These are phyloP conservation scores for Lepidocolaptes lacrymiger DNA, from an alignment of 2,797 vertebrate genomes.

Conservation along the genomic window DNA sequence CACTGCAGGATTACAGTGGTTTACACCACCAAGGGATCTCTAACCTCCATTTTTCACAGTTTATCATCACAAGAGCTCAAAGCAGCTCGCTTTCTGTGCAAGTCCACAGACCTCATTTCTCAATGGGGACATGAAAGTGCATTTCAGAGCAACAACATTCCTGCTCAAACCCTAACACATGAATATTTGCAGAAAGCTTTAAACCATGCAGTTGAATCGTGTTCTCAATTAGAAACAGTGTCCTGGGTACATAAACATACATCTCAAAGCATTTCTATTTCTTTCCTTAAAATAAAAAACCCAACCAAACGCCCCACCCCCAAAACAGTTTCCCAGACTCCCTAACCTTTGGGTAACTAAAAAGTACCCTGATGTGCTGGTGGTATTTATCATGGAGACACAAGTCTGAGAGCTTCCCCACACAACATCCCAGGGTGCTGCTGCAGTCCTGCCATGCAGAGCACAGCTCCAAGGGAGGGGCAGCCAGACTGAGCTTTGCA, in stretches of 20 bases:
- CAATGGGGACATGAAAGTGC: not conserved
- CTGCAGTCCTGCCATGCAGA: not conserved
- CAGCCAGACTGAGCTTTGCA: not conserved
- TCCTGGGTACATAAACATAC: not conserved
- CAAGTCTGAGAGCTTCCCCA: not conserved
- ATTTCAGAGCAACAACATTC: not conserved
- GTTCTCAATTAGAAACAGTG: not conserved
- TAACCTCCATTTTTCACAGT: not conserved
- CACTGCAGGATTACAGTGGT: not conserved
- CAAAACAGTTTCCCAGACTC: not conserved
- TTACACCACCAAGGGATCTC: not conserved
- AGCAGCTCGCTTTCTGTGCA: fast-evolving
- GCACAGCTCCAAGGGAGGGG: not conserved
- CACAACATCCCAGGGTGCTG: not conserved
- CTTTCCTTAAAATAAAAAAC: not conserved
- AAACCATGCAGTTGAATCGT: not conserved
- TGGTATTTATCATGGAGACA: not conserved
- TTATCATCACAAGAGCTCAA: not conserved
- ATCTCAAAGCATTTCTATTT: not conserved
- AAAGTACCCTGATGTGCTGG: not conserved
- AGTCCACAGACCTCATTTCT: not conserved
- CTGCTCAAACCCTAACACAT: not conserved
- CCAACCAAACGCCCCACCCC: too few species aligned
- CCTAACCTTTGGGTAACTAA: not conserved
- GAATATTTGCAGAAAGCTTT: not conserved